phyloP scores from a whole-genome alignment of 2,888 invertebrate genomes.

The Ennomos erosarius region DNA sequence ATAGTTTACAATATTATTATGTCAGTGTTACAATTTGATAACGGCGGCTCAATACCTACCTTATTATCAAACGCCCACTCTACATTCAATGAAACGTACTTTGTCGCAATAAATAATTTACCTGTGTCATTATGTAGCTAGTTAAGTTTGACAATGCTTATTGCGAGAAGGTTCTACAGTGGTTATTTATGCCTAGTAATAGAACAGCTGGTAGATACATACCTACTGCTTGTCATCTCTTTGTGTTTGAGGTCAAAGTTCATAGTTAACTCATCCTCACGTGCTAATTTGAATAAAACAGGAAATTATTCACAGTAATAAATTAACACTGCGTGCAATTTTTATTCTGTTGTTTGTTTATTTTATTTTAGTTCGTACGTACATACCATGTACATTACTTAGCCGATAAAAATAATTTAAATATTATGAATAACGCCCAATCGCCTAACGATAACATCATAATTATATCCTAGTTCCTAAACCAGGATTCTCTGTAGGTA shows the following conservation, averaged over 20 bases:
- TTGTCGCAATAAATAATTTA: conserved; percentile 8
- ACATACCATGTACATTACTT: no score
- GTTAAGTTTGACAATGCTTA: neutral
- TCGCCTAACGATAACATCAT: no score
- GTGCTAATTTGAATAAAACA: conserved; percentile 16
- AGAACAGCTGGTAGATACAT: conserved; percentile 9
- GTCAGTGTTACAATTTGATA: conserved; percentile 17
- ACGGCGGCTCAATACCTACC: conserved; percentile 15
- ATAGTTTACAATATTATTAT: conserved; percentile 8
- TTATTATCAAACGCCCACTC: conserved; percentile 21
- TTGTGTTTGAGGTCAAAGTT: conserved; percentile 27
- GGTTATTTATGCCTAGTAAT: neutral
- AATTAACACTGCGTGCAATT: no score
- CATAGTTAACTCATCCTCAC: conserved; percentile 18
- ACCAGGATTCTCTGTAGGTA: no score
- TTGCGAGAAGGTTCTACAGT: conserved; percentile 9
- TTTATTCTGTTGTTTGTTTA: no score
- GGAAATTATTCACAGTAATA: conserved; percentile 1
- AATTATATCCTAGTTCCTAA: no score
- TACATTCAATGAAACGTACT: conserved; percentile 1
- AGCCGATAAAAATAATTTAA: no score
- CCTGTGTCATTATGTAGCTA: neutral
- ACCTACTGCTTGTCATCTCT: conserved; percentile 21
- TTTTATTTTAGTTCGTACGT: no score
- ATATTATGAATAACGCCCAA: no score